Base-by-base conservation (phyloP, 2,797 vertebrate genomes). In the Chelmon rostratus region DNA sequence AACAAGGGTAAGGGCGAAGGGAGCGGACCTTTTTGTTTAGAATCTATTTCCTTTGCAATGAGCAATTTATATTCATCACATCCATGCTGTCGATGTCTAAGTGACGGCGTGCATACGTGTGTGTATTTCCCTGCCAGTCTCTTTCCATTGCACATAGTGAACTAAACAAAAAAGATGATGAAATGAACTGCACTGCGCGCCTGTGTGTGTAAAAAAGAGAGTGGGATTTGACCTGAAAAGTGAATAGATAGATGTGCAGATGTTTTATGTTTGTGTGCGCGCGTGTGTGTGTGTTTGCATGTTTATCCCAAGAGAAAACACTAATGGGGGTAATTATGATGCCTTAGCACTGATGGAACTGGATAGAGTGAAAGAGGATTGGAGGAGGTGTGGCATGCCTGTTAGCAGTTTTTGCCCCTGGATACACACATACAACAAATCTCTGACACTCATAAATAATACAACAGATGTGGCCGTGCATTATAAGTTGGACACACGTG, bases 321-420 rank as follows among this genome's bases (percentile, higher is more conserved):
- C 81, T 86, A 86, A 91, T 89, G 69, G 65, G 76, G 81, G 67
- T 84, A 86, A 87, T 93, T 89, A 91, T 76, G 80, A 85, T 83
- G 78, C 80, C 62, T 38, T 73, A 62, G 80, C 80, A 63, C 72
- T 76, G 67, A 78, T 90, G 79, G 76, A 82, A 57, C 66, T 78
- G 68, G 62, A 68, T 68, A 25, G 64, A 81, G 50, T 50, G 66
- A 79, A 67, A 68, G 76, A 11, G 73, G 82, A 64, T 69, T 86
- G 68, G 63, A 73, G 66, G 80, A 82, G 82, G 73, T 76, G 78
- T 71, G 80, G 68, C 58, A 28, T 49, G 35, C 53, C 75, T 80
- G 54, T 84, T 59, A 73, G 82, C 47, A 76, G 69, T 65, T 50
- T 8, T 83, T 77, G 49, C 70, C 57, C 67, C 47, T 40, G 66